These are phyloP conservation scores for Amblyraja radiata DNA, from an alignment of 2,797 vertebrate species.

Conservation along the genomic window DNA sequence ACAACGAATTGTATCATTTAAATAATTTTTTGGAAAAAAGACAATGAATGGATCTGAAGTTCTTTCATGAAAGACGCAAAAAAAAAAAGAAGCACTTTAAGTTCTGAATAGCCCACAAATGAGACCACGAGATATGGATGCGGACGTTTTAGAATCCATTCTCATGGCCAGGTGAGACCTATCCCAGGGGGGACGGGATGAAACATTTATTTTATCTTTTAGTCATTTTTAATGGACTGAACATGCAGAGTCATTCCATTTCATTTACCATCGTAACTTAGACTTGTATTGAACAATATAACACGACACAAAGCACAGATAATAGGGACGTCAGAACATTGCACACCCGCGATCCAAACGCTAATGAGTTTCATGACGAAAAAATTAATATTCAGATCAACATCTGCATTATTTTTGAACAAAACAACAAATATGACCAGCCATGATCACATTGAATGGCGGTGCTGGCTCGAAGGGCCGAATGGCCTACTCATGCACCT, in stretches of 20 bases:
- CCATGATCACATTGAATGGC: no score
- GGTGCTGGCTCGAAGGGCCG: no score
- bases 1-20: not conserved
- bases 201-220: not conserved
- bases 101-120: not conserved
- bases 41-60: not conserved
- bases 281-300: not conserved
- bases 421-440: no score
- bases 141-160: constrained; percentile 10
- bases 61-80: not conserved
- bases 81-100: not conserved
- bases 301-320: not conserved
- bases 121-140: constrained; percentile 1
- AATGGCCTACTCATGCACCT: no score
- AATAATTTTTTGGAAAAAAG: not conserved
- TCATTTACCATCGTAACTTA: not conserved
- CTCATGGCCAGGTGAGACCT: not conserved
- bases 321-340: not conserved
- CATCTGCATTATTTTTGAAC: no score
- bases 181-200: not conserved
- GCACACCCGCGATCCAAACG: not conserved
- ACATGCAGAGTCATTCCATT: constrained; percentile 28
- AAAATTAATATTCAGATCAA: no score
- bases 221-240: constrained; percentile 21
- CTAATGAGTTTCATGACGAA: not conserved